A percentile compares a stretch with the other conserved stretches of the same genome.
These are phyloP conservation scores for Hirtodrosophila confusa DNA, from an alignment of 2,888 invertebrate genomes.

Conservation along the genomic window DNA sequence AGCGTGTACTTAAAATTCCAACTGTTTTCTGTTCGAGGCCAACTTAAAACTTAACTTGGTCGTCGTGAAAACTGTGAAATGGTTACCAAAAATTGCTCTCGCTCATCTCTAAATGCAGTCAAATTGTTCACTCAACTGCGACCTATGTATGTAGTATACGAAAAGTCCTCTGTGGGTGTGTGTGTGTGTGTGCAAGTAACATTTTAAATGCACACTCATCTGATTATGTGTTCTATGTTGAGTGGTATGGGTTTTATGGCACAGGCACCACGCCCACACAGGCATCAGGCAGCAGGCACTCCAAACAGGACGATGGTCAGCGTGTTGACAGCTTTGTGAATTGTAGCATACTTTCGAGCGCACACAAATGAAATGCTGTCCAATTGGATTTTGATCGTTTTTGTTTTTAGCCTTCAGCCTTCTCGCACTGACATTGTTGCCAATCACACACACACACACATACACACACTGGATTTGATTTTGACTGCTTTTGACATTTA, in stretches of 20 bases:
- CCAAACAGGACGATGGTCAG: conserved; percentile 12
- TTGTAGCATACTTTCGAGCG: conserved; percentile 55
- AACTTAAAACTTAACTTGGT: too few relatives aligned
- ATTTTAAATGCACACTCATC: conserved; percentile 38
- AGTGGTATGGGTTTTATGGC: conserved; percentile 27
- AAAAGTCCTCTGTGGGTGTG: conserved; percentile 4
- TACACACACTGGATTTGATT: conserved; percentile 48
- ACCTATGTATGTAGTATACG: conserved; percentile 4
- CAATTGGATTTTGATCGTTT: conserved; percentile 34
- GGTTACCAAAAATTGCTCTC: not conserved
- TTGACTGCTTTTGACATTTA: conserved; percentile 78
- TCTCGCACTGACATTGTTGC: conserved; percentile 29
- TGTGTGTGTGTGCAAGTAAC: conserved; percentile 6
- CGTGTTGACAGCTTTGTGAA: conserved; percentile 20
- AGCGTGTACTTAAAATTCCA: too few relatives aligned
- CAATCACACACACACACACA: conserved; percentile 22
- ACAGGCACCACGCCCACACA: conserved; percentile 9
- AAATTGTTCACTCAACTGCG: conserved; percentile 35
- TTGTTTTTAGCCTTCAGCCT: conserved; percentile 37
- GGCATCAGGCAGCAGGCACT: not conserved
- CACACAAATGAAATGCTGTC: conserved; percentile 23
- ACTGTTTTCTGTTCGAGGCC: too few relatives aligned
- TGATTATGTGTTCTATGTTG: conserved; percentile 28
- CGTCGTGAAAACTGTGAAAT: too few relatives aligned
- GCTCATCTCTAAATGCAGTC: conserved; percentile 26